phyloP scores from a whole-genome alignment of 2,113 vertebrate genomes.

The Marmota flaviventris region DNA sequence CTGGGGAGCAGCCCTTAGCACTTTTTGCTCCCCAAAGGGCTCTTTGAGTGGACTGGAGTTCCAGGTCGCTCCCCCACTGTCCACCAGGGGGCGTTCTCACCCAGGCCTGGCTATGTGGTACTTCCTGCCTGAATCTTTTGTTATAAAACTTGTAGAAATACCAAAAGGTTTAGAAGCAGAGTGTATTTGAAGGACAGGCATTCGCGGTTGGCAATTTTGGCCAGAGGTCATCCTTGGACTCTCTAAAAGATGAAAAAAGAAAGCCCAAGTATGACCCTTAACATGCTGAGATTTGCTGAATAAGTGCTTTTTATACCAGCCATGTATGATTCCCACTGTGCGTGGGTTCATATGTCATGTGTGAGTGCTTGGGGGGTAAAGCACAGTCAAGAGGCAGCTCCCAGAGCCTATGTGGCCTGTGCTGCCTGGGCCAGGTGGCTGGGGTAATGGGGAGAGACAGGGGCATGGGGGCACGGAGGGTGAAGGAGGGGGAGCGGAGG shows the following conservation, averaged over 20 bases:
- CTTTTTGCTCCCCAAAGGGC: neutral
- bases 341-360: too few species aligned
- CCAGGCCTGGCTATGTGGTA: accelerated
- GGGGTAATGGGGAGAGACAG: neutral
- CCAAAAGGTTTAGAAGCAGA: neutral
- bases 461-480: accelerated
- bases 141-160: neutral
- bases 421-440: accelerated
- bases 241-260: neutral
- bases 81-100: neutral
- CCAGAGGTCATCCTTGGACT: neutral
- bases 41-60: too few species aligned
- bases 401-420: neutral
- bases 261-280: neutral
- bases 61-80: neutral
- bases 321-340: neutral
- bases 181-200: neutral
- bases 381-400: neutral
- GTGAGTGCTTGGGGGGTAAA: too few species aligned
- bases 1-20: neutral
- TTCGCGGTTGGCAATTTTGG: neutral
- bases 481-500: neutral
- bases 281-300: neutral
- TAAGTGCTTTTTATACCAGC: neutral
- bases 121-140: neutral